Percentiles rank a stretch among this genome's conserved stretches.
Evolutionary conservation across 1,140 invertebrate genomes (phyloP).

Genomic region (Drosophila tsacasi): DNA sequence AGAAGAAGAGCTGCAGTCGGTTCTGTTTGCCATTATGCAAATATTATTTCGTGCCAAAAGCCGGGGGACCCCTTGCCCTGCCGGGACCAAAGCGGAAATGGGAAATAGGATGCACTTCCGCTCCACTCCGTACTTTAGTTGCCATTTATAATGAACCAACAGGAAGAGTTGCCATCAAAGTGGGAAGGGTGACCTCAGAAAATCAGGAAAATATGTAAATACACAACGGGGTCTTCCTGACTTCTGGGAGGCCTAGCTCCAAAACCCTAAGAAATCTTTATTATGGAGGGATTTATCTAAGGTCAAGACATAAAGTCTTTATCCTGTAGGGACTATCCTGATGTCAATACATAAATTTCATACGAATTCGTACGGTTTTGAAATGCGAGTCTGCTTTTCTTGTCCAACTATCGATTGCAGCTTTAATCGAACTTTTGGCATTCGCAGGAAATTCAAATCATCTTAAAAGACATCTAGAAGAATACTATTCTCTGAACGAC

Average conservation of each 20-base stretch:
- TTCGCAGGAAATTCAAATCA: not conserved
- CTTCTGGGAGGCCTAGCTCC: not conserved
- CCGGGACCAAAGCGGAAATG: not conserved
- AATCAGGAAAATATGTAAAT: not conserved
- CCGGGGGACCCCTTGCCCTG: too few relatives aligned
- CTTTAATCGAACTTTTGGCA: not conserved
- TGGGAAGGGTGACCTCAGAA: not conserved
- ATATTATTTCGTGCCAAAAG: constrained; percentile 74
- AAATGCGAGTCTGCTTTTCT: not conserved
- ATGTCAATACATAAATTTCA: not conserved
- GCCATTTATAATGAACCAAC: constrained; percentile 39
- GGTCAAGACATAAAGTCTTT: not conserved
- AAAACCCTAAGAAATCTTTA: not conserved
- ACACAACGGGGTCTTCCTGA: not conserved
- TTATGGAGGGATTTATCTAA: too few relatives aligned
- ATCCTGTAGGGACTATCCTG: not conserved
- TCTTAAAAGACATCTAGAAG: too few relatives aligned
- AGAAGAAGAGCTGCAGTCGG: constrained; percentile 49
- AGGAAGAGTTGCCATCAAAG: constrained; percentile 7
- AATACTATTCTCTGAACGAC: too few relatives aligned
- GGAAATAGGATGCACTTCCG: constrained; percentile 11
- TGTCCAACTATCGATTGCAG: not conserved
- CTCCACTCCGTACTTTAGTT: constrained; percentile 1
- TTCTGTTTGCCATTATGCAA: constrained; percentile 76
- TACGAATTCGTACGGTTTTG: not conserved